phyloP scores from a whole-genome alignment of 2,113 vertebrate genomes.

The Pterocles orientalis region DNA sequence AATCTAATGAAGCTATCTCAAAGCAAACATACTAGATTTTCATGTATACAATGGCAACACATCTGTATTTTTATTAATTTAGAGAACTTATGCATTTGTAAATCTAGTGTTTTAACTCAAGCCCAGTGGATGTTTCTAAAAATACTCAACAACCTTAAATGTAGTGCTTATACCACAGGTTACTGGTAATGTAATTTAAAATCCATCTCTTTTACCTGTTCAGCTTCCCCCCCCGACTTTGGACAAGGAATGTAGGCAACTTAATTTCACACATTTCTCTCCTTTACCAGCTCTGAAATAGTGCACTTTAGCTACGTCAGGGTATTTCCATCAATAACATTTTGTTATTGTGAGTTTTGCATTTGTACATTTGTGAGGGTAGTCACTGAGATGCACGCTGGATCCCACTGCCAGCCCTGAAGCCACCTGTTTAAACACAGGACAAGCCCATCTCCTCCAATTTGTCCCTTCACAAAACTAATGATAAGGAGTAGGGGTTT shows the following conservation, averaged over 20 bases:
- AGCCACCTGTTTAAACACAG: rapidly evolving
- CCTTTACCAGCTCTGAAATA: not conserved
- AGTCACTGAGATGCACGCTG: not conserved
- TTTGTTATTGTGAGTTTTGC: not conserved
- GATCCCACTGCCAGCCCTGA: not conserved
- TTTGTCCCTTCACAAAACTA: not conserved
- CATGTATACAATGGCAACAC: not conserved
- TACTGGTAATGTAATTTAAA: not conserved
- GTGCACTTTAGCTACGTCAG: not conserved
- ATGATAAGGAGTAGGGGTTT: not conserved
- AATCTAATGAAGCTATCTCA: not conserved
- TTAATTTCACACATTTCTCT: not conserved
- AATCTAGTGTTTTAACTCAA: not conserved
- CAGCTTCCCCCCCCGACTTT: not conserved
- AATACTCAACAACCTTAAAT: not conserved
- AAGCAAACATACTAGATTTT: not conserved
- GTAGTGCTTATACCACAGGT: not conserved
- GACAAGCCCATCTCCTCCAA: not conserved
- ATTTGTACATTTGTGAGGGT: not conserved
- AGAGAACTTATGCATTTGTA: not conserved
- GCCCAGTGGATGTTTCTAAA: not conserved
- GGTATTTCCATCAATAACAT: not conserved
- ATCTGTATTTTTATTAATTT: not conserved
- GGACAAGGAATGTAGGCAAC: not conserved
- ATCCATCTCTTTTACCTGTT: not conserved